phyloP scores from a whole-genome alignment of 2,888 invertebrate genomes.

The Dasysyrphus albostriatus region DNA sequence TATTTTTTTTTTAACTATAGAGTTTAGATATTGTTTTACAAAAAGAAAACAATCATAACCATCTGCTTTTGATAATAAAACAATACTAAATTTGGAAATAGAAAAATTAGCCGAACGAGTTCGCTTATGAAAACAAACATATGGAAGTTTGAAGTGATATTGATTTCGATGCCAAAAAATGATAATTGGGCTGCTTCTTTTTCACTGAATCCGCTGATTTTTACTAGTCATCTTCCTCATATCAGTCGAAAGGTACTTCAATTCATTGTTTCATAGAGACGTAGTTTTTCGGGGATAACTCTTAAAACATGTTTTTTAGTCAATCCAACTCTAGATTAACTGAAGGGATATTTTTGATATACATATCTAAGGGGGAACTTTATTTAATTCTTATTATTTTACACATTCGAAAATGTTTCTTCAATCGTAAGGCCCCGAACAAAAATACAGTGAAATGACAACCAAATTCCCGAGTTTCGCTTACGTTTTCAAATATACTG shows the following conservation, averaged over 20 bases:
- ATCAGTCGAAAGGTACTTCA: background rate
- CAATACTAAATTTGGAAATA: background rate
- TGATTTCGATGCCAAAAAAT: background rate
- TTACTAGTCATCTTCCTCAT: background rate
- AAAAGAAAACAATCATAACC: background rate
- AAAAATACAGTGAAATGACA: too few relatives aligned
- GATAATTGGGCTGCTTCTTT: background rate
- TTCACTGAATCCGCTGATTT: background rate
- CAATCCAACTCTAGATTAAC: too few relatives aligned
- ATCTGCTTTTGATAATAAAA: background rate
- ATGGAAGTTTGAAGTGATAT: background rate
- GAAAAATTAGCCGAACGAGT: background rate
- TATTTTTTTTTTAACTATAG: background rate
- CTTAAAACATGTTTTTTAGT: too few relatives aligned
- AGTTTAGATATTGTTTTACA: background rate
- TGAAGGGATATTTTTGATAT: too few relatives aligned
- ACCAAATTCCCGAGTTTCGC: too few relatives aligned
- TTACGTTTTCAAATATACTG: too few relatives aligned
- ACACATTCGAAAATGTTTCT: too few relatives aligned
- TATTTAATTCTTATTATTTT: too few relatives aligned
- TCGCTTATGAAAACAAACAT: background rate
- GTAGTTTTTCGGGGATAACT: too few relatives aligned
- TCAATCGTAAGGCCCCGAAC: too few relatives aligned
- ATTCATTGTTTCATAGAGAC: too few relatives aligned
- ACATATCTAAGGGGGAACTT: too few relatives aligned